Base-by-base conservation (phyloP, 2,888 invertebrate genomes). In the Calameuta pallipes region DNA sequence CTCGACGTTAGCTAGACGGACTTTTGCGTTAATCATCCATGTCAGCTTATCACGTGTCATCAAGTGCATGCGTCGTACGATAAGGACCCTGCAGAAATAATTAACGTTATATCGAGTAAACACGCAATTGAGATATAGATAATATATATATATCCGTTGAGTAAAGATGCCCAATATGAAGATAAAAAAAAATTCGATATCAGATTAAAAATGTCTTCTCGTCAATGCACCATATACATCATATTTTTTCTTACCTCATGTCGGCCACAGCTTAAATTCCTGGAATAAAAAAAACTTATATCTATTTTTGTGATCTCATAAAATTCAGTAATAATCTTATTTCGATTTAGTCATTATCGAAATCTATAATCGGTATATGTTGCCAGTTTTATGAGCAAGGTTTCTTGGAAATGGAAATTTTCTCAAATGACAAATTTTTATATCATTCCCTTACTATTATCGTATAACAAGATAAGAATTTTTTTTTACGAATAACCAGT, bases 1-100 rank as follows among this genome's bases (percentile, higher is more conserved):
- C 73, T 76, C 77, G 73, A 81, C 81, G 79, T 85, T 84, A 81
- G 78, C 76, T 75, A 76, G 76, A 33, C 35, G 34, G 74, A 75
- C 77, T 78, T 79, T 75, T 76, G 81, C 79, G 73, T 73, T 83
- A 83, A 85, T 85, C 81, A 79, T 75, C 77, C 78, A 41, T 74
- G 75, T 80, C 34, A 77, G 80, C 75, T 80, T 82, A 80, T 84
- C 78, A 74, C 74, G 74, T 77, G 70, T 78, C 79, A 81, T 81
- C 73, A 74, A 75, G 75, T 33, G 70, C 74, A 75, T 56, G 77
- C 35, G 31, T 11, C 71, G 31, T 15, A 31, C 35, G 75, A 80
- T 84, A 80, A 82, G 75, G 75, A 80, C 77, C 74, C 73, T 76
- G 73, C 77, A 77, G 75, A 79, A 81, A 82, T 82, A 80, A 84